Evolutionary conservation across 2,888 invertebrate species (phyloP).

Genomic region (Cryptocephalus moraei): DNA sequence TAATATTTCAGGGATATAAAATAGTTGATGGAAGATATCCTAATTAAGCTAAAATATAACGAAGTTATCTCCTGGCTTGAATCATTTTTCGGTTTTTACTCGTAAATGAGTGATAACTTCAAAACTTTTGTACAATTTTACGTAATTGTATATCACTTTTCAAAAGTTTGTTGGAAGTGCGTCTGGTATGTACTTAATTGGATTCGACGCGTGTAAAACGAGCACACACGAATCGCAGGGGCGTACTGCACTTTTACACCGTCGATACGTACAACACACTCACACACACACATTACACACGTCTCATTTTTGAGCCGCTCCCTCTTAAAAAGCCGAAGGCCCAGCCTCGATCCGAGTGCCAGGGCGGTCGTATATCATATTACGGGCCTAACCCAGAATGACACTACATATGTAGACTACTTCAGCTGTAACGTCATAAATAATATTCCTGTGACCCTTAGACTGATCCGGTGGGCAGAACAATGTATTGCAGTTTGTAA

Average conservation of each 20-base stretch:
- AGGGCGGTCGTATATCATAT: conserved; percentile 24
- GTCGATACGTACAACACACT: background rate
- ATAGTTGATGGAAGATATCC: too few species aligned
- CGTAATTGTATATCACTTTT: too few species aligned
- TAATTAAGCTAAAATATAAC: too few species aligned
- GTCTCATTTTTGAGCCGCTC: conserved; percentile 24
- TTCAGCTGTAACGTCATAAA: conserved; percentile 21
- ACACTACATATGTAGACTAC: conserved; percentile 24
- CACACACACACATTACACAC: too few species aligned
- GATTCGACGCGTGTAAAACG: too few species aligned
- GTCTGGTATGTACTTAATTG: too few species aligned
- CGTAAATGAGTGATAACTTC: too few species aligned
- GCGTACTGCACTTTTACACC: conserved; percentile 13
- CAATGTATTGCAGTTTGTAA: conserved; percentile 11
- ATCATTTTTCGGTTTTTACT: too few species aligned
- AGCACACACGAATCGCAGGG: conserved; percentile 10
- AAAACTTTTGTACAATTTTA: too few species aligned
- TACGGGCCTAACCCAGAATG: conserved; percentile 26
- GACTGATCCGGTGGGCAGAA: conserved; percentile 15
- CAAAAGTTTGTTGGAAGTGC: too few species aligned
- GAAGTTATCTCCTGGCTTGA: too few species aligned
- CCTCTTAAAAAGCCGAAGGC: conserved; percentile 18
- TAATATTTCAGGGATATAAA: too few species aligned
- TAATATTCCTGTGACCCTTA: conserved; percentile 19
- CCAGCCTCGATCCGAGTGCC: conserved; percentile 16